These are phyloP conservation scores for Brachionichthys hirsutus DNA, from an alignment of 2,113 vertebrate genomes.

Conservation along the genomic window DNA sequence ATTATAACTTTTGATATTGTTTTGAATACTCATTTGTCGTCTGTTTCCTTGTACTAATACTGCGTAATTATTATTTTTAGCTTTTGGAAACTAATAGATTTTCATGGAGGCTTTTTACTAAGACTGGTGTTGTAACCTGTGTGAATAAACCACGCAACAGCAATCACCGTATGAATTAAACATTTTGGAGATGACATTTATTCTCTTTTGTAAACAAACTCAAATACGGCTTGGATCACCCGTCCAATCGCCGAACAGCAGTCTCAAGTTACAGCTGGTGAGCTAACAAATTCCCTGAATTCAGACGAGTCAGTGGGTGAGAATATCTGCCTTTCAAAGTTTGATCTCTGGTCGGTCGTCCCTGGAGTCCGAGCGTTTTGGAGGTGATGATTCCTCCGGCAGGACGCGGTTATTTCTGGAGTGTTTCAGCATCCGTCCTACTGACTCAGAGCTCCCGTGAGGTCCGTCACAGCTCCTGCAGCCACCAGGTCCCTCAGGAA, in stretches of 20 bases:
- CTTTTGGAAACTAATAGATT: too few relatives aligned
- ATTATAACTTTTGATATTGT: constrained; percentile 26
- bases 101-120: background rate
- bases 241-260: too few relatives aligned
- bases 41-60: background rate
- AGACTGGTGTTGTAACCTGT: background rate
- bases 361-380: too few relatives aligned
- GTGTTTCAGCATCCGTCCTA: constrained; percentile 8
- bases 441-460: constrained; percentile 73
- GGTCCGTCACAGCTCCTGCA: constrained; percentile 71
- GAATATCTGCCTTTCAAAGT: too few relatives aligned
- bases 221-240: too few relatives aligned
- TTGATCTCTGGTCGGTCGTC: too few relatives aligned
- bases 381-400: background rate
- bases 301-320: too few relatives aligned
- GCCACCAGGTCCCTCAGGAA: constrained; percentile 77
- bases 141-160: constrained; percentile 4
- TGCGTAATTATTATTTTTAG: too few relatives aligned
- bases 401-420: too few relatives aligned
- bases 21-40: constrained; percentile 11
- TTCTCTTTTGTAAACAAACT: constrained; percentile 5
- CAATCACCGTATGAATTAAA: background rate
- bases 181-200: too few relatives aligned
- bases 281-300: too few relatives aligned
- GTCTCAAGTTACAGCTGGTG: too few relatives aligned